Base-by-base conservation (phyloP, 2,888 invertebrate genomes). In the Myopa testacea region DNA sequence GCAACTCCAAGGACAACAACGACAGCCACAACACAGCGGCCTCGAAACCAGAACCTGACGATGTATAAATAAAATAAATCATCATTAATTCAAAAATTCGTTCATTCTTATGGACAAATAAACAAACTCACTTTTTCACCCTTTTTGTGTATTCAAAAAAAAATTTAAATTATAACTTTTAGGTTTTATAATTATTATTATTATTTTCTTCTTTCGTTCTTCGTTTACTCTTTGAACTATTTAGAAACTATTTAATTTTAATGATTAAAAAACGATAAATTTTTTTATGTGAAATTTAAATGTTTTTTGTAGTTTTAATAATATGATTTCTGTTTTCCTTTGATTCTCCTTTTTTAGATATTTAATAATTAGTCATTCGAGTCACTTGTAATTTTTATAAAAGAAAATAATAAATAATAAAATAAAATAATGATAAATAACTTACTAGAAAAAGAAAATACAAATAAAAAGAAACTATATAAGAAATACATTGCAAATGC, bases 41-140 rank as follows among this genome's bases (percentile, higher is more conserved):
- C 78, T 83, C 82, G 79, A 84, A 84, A 78, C 77, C 84, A 78
- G 84, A 84, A 80, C 85, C 86, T 65, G 87, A 87, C 81, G 87
- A 87, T 83, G 87, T 86, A 84, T 87, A 85, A 86, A 84, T 79
- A 38, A 37, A 19, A 58, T 52, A 16, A 26, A 62, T 45, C 45
- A 45, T 45, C 45, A 45, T 45, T 10, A 45, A 10, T 45, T 45
- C 3, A 45, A 45, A 2, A 6, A 10, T 16, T n/a, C 37, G 58
- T 75, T 75, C 60, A 67, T 75, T 58, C 38, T 60, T 68, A 60
- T 75, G 69, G 58, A 75, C 58, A 75, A 69, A 34, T 52, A 34
- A 63, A 45, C 45, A 10, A 10, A 8, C 45, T 45, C 45, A 8
- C 45, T 1, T 45, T 45, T 45, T 45, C 40, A 16, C 52, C 52